Evolutionary conservation across 2,113 vertebrate genomes (phyloP).

Genomic region (Leptodactylus fuscus): DNA sequence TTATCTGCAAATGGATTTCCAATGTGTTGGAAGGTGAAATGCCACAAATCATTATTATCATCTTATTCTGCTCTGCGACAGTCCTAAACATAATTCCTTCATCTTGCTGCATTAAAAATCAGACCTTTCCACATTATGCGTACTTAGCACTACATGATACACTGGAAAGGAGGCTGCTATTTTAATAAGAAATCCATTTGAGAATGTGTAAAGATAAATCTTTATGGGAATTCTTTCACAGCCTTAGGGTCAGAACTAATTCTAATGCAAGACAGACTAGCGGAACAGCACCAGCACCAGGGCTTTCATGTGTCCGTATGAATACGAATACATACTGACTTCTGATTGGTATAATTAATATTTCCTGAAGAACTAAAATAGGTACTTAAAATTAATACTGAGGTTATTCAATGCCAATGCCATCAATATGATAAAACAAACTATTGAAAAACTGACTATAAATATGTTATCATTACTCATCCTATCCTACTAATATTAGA

Average conservation of each 20-base stretch:
- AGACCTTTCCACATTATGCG: slow-evolving; percentile 12
- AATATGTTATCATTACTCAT: too few species aligned
- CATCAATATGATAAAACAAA: too few species aligned
- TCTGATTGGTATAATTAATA: too few species aligned
- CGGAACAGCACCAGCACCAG: neutral
- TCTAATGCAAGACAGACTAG: neutral
- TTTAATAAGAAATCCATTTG: slow-evolving; percentile 17
- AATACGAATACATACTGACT: too few species aligned
- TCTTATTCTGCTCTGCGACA: neutral
- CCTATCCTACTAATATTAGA: too few species aligned
- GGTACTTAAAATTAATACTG: too few species aligned
- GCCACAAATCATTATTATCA: slow-evolving; percentile 4
- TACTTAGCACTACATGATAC: neutral
- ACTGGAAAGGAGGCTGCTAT: neutral
- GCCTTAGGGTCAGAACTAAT: neutral
- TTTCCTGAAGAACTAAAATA: too few species aligned
- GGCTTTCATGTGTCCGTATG: neutral
- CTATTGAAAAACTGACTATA: too few species aligned
- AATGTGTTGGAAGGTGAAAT: slow-evolving; percentile 8
- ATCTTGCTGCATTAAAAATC: neutral
- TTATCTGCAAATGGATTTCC: slow-evolving; percentile 17
- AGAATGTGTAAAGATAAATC: slow-evolving; percentile 10
- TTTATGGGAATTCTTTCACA: neutral
- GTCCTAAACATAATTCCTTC: slow-evolving; percentile 3
- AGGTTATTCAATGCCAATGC: too few species aligned